These are phyloP conservation scores for Thalpophila matura DNA, from an alignment of 2,888 invertebrate species.

Conservation along the genomic window DNA sequence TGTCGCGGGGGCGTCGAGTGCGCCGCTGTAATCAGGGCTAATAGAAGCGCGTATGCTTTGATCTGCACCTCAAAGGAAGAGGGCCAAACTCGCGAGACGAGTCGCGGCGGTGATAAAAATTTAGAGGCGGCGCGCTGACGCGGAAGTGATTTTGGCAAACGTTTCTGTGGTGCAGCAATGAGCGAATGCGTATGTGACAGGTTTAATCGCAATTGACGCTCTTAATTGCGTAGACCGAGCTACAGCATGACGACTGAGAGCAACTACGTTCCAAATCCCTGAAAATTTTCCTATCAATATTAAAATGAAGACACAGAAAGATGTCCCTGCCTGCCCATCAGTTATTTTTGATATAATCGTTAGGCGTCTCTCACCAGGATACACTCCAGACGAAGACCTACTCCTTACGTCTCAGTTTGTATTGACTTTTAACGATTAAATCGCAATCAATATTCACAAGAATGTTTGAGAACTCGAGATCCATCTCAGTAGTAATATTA, in stretches of 20 bases:
- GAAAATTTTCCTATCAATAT: neutral
- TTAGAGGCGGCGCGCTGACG: conserved; percentile 68
- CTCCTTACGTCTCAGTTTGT: no score
- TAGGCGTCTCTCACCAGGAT: no score
- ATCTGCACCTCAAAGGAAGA: conserved; percentile 88
- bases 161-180: conserved; percentile 23
- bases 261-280: neutral
- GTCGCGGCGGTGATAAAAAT: conserved; percentile 45
- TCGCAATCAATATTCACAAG: no score
- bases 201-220: neutral
- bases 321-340: no score
- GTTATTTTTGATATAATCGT: no score
- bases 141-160: conserved; percentile 55
- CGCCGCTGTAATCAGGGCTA: conserved; percentile 88
- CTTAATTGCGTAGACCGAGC: conserved; percentile 32
- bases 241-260: neutral
- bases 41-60: conserved; percentile 90
- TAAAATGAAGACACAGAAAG: neutral
- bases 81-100: conserved; percentile 79
- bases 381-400: no score
- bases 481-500: no score
- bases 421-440: no score
- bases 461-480: no score
- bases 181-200: conserved; percentile 4
- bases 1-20: conserved; percentile 68